Percentiles rank a stretch among this genome's conserved stretches.
These are phyloP conservation scores for Calliopum simillimum DNA, from an alignment of 2,888 invertebrate genomes.

Conservation along the genomic window DNA sequence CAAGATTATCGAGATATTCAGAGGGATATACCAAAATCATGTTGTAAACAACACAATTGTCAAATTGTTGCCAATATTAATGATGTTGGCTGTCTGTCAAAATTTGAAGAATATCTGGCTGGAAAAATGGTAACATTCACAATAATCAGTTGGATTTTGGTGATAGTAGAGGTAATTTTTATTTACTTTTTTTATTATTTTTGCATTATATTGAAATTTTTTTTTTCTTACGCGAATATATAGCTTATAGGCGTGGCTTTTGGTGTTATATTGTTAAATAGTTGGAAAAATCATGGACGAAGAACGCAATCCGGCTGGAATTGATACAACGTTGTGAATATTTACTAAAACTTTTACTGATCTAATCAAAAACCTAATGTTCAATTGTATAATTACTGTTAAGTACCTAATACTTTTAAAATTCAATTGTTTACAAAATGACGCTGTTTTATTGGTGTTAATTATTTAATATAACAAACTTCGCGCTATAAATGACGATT, in stretches of 20 bases:
- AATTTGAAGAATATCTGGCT: constrained; percentile 58
- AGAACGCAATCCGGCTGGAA: constrained; percentile 59
- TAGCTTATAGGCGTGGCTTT: constrained; percentile 54
- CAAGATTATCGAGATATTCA: constrained; percentile 56
- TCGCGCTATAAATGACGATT: too few relatives aligned
- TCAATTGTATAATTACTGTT: too few relatives aligned
- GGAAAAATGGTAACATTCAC: constrained; percentile 56
- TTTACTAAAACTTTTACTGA: too few relatives aligned
- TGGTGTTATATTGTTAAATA: constrained; percentile 56
- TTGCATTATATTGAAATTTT: background rate
- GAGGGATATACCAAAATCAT: constrained; percentile 55
- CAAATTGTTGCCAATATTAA: constrained; percentile 47
- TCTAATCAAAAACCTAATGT: too few relatives aligned
- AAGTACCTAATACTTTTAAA: too few relatives aligned
- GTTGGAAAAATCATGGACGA: constrained; percentile 56
- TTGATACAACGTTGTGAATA: background rate
- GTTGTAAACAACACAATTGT: constrained; percentile 55
- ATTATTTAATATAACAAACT: too few relatives aligned
- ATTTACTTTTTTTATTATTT: background rate
- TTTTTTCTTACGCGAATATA: background rate
- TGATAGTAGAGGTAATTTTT: constrained; percentile 55
- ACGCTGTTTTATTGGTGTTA: background rate
- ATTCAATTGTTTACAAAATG: background rate
- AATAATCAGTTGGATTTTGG: constrained; percentile 56
- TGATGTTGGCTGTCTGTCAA: constrained; percentile 54